These are phyloP conservation scores for Anguilla anguilla DNA, from an alignment of 2,797 vertebrate species.

Conservation along the genomic window DNA sequence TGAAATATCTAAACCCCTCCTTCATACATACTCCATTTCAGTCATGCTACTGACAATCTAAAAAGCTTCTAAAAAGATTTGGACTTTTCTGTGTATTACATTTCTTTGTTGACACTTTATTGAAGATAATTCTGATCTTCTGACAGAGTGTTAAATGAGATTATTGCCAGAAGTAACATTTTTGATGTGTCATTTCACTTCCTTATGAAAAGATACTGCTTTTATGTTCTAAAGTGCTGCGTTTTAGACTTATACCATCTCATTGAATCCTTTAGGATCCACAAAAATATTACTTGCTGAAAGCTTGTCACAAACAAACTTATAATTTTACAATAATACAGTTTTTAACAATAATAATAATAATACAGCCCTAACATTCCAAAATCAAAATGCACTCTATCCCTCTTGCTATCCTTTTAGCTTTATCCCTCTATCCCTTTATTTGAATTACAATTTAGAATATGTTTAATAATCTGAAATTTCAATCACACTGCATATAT, in stretches of 20 bases:
- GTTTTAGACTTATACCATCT: background rate
- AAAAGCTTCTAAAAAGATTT: background rate
- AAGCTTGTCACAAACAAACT: background rate
- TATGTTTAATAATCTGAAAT: background rate
- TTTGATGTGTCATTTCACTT: background rate
- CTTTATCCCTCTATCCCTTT: no score
- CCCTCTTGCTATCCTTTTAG: no score
- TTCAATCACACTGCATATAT: background rate
- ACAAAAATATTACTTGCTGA: background rate
- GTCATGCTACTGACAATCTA: background rate
- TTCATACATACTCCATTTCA: background rate
- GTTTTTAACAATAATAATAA: background rate
- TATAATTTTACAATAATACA: background rate
- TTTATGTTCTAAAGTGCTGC: background rate
- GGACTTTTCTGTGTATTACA: background rate
- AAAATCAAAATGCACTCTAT: background rate
- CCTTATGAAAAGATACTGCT: background rate
- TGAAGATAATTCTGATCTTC: background rate
- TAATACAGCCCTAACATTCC: background rate
- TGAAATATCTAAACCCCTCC: background rate
- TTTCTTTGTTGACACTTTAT: background rate
- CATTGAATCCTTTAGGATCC: background rate
- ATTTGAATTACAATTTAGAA: no score
- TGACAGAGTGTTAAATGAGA: background rate
- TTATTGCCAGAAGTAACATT: background rate